Conservation (phyloP, 2,113 vertebrate genomes). For the Platycercus adscitus region DNA sequence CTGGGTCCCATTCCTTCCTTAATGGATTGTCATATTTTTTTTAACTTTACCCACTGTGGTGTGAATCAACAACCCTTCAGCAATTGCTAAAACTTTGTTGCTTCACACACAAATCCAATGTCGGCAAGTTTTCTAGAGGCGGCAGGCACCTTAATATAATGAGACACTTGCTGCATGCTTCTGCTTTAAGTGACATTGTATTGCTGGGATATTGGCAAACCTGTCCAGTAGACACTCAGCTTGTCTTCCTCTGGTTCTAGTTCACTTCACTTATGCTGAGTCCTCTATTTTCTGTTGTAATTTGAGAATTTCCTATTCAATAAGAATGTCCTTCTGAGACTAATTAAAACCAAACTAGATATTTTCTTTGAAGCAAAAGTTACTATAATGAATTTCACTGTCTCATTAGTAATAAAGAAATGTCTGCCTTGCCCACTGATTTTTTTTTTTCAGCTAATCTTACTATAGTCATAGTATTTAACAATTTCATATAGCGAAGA, state of each 20-base stretch:
- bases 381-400: background rate
- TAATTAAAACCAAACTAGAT: constrained; percentile 27
- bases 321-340: constrained; percentile 29
- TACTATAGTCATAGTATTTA: background rate
- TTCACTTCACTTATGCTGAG: constrained; percentile 25
- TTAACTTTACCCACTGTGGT: background rate
- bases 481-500: background rate
- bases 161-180: background rate
- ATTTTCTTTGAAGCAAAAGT: constrained; percentile 8
- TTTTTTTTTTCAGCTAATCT: background rate
- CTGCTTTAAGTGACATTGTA: background rate
- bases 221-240: background rate
- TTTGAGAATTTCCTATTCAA: constrained; percentile 17
- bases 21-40: background rate
- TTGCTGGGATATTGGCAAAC: constrained; percentile 38
- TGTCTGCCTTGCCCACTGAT: background rate
- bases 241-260: background rate
- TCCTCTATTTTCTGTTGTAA: constrained; percentile 13
- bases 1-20: background rate
- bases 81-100: background rate
- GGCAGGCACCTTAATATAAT: background rate
- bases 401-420: constrained; percentile 17
- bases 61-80: background rate
- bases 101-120: background rate
- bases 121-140: background rate